Evolutionary conservation across 2,113 vertebrate species (phyloP).

Genomic region (Istiophorus platypterus): DNA sequence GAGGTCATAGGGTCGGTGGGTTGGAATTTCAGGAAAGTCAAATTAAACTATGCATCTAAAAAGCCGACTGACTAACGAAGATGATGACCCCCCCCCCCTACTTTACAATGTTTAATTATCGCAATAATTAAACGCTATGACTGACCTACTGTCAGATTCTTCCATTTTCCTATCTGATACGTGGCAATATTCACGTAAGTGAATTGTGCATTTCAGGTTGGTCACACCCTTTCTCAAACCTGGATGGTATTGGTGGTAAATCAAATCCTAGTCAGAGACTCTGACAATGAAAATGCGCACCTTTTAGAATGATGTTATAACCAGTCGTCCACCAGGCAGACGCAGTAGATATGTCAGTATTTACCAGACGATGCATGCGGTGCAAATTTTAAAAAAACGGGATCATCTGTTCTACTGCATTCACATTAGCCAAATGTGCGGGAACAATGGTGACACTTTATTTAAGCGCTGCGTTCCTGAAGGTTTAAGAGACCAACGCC

Average conservation of each 20-base stretch:
- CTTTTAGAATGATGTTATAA: too few relatives aligned
- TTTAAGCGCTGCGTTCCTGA: background rate
- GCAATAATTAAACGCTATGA: too few relatives aligned
- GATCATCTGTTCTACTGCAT: background rate
- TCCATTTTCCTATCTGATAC: background rate
- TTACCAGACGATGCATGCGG: too few relatives aligned
- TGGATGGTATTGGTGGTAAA: background rate
- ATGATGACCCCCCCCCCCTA: too few relatives aligned
- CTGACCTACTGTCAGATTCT: background rate
- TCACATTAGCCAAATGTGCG: background rate
- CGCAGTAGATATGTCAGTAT: too few relatives aligned
- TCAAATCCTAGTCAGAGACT: background rate
- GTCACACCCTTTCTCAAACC: conserved; percentile 16
- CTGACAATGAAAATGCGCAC: background rate
- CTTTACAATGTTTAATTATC: background rate
- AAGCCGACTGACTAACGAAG: background rate
- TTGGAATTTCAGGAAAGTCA: conserved; percentile 30
- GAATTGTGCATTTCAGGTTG: background rate
- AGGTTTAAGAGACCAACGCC: background rate
- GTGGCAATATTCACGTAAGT: background rate
- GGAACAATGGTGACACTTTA: background rate
- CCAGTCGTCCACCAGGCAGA: background rate
- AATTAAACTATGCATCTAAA: background rate
- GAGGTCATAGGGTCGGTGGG: conserved; percentile 25
- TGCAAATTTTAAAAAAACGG: background rate